These are phyloP conservation scores for Caenorhabditis japonica DNA, from an alignment of 2,888 invertebrate species.

Conservation along the genomic window DNA sequence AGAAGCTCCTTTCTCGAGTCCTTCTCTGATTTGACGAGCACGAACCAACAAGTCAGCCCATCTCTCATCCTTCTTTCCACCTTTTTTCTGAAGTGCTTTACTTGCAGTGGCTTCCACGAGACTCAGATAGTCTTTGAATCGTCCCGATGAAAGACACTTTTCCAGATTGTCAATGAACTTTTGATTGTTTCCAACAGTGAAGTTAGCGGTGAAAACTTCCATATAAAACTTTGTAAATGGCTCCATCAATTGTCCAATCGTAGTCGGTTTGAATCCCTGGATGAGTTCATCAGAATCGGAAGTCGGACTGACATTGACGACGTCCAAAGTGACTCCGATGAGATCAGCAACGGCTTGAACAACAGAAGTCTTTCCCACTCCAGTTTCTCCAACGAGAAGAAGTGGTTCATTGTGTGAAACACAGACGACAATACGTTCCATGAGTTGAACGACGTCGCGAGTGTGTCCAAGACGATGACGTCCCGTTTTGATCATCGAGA, in stretches of 20 bases:
- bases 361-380: conserved; percentile 96
- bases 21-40: conserved; percentile 43
- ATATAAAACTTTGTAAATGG: conserved; percentile 90
- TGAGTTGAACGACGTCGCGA: conserved; percentile 78
- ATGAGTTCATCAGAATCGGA: conserved; percentile 95
- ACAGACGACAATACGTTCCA: conserved; percentile 91
- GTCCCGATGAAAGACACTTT: conserved; percentile 57
- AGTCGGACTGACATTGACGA: conserved; percentile 99
- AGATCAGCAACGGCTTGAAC: conserved; percentile 81
- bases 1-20: conserved; percentile 63
- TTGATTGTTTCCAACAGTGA: conserved; percentile 86
- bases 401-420: conserved; percentile 87
- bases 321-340: conserved; percentile 83
- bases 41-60: conserved; percentile 64
- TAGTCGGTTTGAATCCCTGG: conserved; percentile 95
- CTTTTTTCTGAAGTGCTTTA: conserved; percentile 42
- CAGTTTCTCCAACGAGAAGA: conserved; percentile 95
- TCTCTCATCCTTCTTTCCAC: conserved; percentile 34
- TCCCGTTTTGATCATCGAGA: conserved; percentile 53
- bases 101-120: conserved; percentile 64
- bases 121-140: conserved; percentile 63
- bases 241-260: conserved; percentile 86
- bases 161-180: conserved; percentile 88
- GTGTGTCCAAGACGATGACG: conserved; percentile 61
- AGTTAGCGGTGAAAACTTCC: conserved; percentile 84